A percentile compares a stretch with the other conserved stretches of the same genome.
These are phyloP conservation scores for Clostera curtula DNA, from an alignment of 2,888 invertebrate species.

Conservation along the genomic window DNA sequence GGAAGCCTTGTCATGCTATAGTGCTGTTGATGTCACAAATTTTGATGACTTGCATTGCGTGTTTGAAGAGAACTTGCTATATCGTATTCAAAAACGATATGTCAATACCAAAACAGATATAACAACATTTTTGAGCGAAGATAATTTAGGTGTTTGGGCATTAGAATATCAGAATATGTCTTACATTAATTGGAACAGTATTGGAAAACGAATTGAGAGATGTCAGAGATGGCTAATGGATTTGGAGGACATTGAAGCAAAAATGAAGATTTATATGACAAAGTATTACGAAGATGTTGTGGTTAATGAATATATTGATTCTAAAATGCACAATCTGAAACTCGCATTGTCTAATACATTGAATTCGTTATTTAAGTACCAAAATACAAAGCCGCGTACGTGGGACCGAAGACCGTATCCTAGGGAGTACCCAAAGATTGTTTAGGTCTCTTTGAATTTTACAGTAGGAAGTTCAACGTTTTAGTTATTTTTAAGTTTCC, in stretches of 20 bases:
- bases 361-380: not conserved
- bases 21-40: constrained; percentile 8
- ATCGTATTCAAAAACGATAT: constrained; percentile 15
- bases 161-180: constrained; percentile 31
- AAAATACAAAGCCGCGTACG: not conserved
- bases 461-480: too few relatives aligned
- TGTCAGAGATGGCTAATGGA: not conserved
- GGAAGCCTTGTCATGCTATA: constrained; percentile 22
- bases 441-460: too few relatives aligned
- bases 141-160: constrained; percentile 5
- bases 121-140: constrained; percentile 12
- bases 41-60: constrained; percentile 24
- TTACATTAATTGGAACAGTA: too few relatives aligned
- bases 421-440: too few relatives aligned
- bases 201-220: not conserved
- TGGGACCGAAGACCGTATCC: constrained; percentile 1
- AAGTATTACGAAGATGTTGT: not conserved
- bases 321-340: not conserved
- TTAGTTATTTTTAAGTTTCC: too few relatives aligned
- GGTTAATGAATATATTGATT: not conserved
- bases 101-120: constrained; percentile 13
- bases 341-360: not conserved
- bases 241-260: not conserved
- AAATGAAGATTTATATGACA: not conserved
- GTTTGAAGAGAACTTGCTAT: constrained; percentile 28